Conservation (phyloP, 1,140 invertebrate genomes). For the Danaus plexippus region DNA sequence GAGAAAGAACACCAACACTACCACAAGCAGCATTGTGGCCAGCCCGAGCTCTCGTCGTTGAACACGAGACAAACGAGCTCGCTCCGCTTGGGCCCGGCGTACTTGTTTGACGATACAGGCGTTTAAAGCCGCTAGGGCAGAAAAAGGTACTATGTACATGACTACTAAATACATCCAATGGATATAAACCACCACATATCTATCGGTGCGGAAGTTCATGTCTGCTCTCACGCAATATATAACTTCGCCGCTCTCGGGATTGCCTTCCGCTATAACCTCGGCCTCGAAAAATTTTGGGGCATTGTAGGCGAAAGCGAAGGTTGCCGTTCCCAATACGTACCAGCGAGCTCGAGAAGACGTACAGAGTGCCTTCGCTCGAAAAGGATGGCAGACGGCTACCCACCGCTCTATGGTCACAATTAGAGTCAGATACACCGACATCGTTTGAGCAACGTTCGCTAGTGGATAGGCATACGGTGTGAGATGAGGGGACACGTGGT, state of each 20-base stretch:
- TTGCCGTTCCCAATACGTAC: constrained; percentile 86
- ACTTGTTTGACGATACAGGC: constrained; percentile 90
- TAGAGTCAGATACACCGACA: constrained; percentile 94
- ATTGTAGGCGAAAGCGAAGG: constrained; percentile 91
- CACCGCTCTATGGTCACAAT: constrained; percentile 96
- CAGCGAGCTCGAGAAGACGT: constrained; percentile 90
- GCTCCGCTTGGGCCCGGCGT: constrained; percentile 85
- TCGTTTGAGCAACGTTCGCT: constrained; percentile 90
- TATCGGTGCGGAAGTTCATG: constrained; percentile 76
- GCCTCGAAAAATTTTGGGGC: constrained; percentile 83
- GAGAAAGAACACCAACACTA: constrained; percentile 95
- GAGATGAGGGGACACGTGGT: constrained; percentile 84
- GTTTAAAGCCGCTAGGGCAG: constrained; percentile 88
- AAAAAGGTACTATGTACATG: constrained; percentile 93
- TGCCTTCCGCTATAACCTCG: constrained; percentile 37
- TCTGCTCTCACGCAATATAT: constrained; percentile 82
- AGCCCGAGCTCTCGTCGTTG: constrained; percentile 90
- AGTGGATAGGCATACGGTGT: constrained; percentile 89
- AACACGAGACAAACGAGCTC: constrained; percentile 83
- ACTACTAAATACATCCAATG: constrained; percentile 94
- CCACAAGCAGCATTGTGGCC: constrained; percentile 93
- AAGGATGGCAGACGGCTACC: constrained; percentile 95
- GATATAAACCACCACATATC: constrained; percentile 90
- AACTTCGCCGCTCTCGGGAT: constrained; percentile 59
- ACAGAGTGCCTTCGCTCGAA: constrained; percentile 89